Conservation (phyloP, 1,140 invertebrate genomes). For the Mactra quadrangularis region DNA sequence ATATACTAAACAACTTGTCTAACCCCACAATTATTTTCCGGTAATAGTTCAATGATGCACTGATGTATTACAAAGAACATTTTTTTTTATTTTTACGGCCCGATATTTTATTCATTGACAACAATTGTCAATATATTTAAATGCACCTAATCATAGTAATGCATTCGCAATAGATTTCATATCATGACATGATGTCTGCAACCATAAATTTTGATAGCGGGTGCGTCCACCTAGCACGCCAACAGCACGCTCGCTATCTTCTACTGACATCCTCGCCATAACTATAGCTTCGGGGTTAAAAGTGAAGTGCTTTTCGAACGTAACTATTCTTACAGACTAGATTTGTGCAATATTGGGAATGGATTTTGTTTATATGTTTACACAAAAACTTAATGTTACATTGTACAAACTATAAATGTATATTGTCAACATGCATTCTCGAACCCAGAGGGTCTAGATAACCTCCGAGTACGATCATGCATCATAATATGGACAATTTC, state of each 20-base stretch:
- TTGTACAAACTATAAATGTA: not conserved
- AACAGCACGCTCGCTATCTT: not conserved
- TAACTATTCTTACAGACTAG: not conserved
- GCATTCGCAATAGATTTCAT: no score
- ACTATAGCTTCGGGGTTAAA: no score
- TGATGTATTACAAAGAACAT: not conserved
- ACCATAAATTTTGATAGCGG: no score
- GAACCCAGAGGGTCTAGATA: no score
- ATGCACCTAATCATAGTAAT: no score
- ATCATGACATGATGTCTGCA: no score
- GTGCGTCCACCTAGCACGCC: no score
- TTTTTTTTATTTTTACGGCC: not conserved
- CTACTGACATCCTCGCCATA: no score
- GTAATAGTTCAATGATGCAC: not conserved
- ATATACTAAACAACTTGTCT: not conserved
- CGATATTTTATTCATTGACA: not conserved
- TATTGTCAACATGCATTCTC: not conserved
- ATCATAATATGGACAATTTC: no score
- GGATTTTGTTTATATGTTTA: not conserved
- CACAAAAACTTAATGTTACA: no score
- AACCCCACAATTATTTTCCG: not conserved
- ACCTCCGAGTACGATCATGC: no score
- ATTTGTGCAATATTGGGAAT: not conserved
- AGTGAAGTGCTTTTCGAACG: no score
- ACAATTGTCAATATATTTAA: not conserved